Conservation (phyloP, 1,140 invertebrate species). For the Zeugodacus cucurbitae region DNA sequence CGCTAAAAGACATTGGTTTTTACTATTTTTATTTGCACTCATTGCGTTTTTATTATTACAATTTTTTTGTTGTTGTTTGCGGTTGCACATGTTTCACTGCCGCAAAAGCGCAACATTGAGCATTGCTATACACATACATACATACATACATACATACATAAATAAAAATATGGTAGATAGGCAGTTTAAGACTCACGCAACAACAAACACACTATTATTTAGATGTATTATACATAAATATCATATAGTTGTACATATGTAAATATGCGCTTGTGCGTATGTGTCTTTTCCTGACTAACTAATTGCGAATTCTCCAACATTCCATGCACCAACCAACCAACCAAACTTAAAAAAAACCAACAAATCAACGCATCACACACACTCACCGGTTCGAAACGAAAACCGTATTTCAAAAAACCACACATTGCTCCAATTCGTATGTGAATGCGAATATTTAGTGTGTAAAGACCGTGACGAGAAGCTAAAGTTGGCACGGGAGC, state of each 20-base stretch:
- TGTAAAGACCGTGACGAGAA: constrained; percentile 71
- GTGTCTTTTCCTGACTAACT: neutral
- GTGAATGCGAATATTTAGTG: constrained; percentile 47
- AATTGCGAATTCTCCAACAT: constrained; percentile 37
- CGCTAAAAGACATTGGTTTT: constrained; percentile 1
- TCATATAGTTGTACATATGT: neutral
- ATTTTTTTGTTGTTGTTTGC: neutral
- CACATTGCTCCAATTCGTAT: constrained; percentile 15
- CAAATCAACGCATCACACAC: neutral
- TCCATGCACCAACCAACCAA: constrained; percentile 17
- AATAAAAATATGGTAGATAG: neutral
- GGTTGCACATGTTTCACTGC: neutral
- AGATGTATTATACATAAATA: neutral
- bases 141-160: neutral
- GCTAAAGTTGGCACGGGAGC: constrained; percentile 76
- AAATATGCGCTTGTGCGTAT: neutral
- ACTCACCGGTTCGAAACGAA: neutral
- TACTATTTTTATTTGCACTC: constrained; percentile 28
- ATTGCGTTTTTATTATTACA: neutral
- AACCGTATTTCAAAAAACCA: constrained; percentile 27
- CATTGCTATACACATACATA: neutral
- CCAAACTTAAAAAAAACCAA: neutral
- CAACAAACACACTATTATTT: neutral
- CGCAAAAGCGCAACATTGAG: neutral
- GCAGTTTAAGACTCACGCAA: neutral